Evolutionary conservation across 1,140 invertebrate species (phyloP).

Genomic region (Polypedilum pembai): DNA sequence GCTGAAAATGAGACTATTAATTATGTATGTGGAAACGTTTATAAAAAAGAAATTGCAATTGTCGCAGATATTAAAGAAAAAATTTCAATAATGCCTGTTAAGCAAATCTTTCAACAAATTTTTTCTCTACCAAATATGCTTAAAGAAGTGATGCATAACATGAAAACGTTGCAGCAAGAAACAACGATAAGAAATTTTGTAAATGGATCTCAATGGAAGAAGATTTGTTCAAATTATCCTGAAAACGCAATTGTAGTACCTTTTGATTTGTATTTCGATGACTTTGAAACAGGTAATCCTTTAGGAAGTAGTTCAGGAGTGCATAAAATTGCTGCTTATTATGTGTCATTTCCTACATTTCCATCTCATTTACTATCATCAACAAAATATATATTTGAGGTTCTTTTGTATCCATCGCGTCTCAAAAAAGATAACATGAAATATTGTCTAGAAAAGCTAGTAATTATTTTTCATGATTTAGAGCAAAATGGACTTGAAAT

Average conservation of each 20-base stretch:
- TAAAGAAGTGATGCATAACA: background rate
- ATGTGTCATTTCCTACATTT: constrained; percentile 30
- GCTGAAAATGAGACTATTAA: background rate
- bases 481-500: constrained; percentile 30
- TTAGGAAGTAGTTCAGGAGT: constrained; percentile 29
- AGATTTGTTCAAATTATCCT: background rate
- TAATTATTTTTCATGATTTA: constrained; percentile 29
- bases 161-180: background rate
- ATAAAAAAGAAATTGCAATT: background rate
- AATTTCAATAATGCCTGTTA: background rate
- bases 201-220: background rate
- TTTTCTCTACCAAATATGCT: background rate
- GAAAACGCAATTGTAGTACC: constrained; percentile 29
- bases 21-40: background rate
- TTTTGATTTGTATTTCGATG: constrained; percentile 31
- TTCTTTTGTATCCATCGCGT: constrained; percentile 24
- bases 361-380: constrained; percentile 30
- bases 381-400: constrained; percentile 30
- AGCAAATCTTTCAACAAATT: background rate
- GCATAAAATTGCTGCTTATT: constrained; percentile 30
- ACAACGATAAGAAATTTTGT: background rate
- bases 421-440: constrained; percentile 30
- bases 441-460: constrained; percentile 28
- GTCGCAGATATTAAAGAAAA: background rate
- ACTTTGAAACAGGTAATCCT: constrained; percentile 30